phyloP scores from a whole-genome alignment of 2,888 invertebrate species.

The Pachycephus smyrnensis region DNA sequence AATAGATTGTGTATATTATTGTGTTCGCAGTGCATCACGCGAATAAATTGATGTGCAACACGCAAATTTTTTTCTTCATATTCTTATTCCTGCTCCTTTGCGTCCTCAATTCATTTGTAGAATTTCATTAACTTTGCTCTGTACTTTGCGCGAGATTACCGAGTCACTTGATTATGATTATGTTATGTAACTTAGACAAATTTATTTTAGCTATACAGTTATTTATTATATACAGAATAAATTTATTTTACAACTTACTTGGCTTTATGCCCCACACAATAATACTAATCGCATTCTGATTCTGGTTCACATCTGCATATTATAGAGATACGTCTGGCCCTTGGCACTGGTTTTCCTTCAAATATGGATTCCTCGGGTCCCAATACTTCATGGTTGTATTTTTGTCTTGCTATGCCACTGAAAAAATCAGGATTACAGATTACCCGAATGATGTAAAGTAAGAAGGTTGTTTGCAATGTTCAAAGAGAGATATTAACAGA shows the following conservation, averaged over 20 bases:
- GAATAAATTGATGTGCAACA: constrained; percentile 24
- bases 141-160: background rate
- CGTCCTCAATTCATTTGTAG: background rate
- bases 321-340: constrained; percentile 82
- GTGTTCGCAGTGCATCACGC: constrained; percentile 14
- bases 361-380: constrained; percentile 76
- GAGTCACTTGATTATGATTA: background rate
- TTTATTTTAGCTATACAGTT: background rate
- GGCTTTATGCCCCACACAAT: background rate
- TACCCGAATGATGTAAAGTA: background rate
- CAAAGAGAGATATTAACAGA: constrained; percentile 30
- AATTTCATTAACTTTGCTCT: background rate
- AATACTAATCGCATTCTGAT: constrained; percentile 9
- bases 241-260: background rate
- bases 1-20: constrained; percentile 15
- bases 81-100: background rate
- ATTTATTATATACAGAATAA: background rate
- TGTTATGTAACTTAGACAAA: background rate
- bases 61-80: background rate
- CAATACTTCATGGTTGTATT: constrained; percentile 93
- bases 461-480: background rate
- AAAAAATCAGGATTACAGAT: constrained; percentile 33
- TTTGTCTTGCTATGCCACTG: constrained; percentile 84
- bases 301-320: constrained; percentile 82
- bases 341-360: constrained; percentile 70